Conservation (phyloP, 2,797 vertebrate genomes). For the Anableps anableps region DNA sequence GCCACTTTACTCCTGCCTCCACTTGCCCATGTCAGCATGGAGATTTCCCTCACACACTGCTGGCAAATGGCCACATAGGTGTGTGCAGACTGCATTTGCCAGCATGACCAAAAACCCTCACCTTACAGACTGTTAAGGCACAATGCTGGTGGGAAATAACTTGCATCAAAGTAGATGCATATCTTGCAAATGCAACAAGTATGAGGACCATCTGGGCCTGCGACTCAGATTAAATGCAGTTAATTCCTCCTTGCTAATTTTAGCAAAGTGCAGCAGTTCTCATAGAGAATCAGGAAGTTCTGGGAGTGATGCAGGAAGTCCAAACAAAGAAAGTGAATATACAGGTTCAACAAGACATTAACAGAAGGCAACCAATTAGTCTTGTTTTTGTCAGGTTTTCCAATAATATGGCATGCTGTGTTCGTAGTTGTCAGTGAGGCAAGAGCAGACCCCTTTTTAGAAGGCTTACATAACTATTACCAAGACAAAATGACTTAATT, state of each 20-base stretch:
- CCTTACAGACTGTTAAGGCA: constrained; percentile 23
- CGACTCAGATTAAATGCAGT: constrained; percentile 19
- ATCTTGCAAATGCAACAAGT: constrained; percentile 3
- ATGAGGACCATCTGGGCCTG: constrained; percentile 1
- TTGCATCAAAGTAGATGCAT: constrained; percentile 9
- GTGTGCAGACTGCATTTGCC: constrained; percentile 27
- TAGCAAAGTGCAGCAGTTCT: constrained; percentile 27
- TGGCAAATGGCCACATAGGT: constrained; percentile 48
- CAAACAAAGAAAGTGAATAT: constrained; percentile 14
- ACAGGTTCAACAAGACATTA: constrained; percentile 45
- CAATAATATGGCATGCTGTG: constrained; percentile 60
- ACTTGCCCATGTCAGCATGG: constrained; percentile 51
- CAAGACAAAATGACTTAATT: constrained; percentile 52
- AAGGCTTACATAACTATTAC: constrained; percentile 46
- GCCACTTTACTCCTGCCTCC: constrained; percentile 41
- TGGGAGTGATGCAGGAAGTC: constrained; percentile 43
- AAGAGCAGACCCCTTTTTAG: constrained; percentile 52
- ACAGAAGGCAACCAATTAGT: constrained; percentile 56
- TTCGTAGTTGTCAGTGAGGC: constrained; percentile 45
- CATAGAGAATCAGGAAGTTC: constrained; percentile 56
- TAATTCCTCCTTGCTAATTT: constrained; percentile 15
- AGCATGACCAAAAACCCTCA: constrained; percentile 33
- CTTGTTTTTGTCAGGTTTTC: constrained; percentile 47
- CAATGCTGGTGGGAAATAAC: constrained; percentile 20
- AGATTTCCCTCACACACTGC: constrained; percentile 36